phyloP scores from a whole-genome alignment of 2,888 invertebrate genomes.

The Loripinus fragilis region DNA sequence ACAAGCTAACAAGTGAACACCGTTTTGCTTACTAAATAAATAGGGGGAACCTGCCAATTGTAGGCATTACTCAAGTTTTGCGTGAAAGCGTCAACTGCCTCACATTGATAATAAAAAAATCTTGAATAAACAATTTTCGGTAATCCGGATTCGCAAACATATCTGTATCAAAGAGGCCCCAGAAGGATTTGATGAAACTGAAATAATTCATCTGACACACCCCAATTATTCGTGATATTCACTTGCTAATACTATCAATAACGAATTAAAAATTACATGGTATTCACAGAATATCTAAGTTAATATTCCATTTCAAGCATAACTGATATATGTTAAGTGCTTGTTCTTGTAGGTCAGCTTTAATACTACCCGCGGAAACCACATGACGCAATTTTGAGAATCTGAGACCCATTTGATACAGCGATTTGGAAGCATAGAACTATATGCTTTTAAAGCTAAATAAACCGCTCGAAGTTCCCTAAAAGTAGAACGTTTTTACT shows the following conservation, averaged over 20 bases:
- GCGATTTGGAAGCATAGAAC: neutral
- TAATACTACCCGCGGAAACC: slow-evolving; percentile 15
- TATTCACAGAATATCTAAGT: slow-evolving; percentile 32
- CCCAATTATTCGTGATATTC: slow-evolving; percentile 28
- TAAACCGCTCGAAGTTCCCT: slow-evolving; percentile 25
- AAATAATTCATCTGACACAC: slow-evolving; percentile 18
- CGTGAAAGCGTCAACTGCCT: no score
- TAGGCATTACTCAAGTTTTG: no score
- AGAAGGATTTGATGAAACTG: no score
- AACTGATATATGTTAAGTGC: slow-evolving; percentile 4
- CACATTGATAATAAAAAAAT: no score
- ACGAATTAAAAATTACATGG: slow-evolving; percentile 14
- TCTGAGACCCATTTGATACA: slow-evolving; percentile 11
- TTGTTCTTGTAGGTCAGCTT: slow-evolving; percentile 9
- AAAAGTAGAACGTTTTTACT: slow-evolving; percentile 27
- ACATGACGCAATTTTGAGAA: slow-evolving; percentile 22
- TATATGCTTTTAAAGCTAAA: slow-evolving; percentile 4
- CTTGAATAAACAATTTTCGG: neutral
- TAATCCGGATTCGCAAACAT: neutral
- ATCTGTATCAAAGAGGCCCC: neutral
- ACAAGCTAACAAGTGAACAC: no score
- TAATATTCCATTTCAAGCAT: slow-evolving; percentile 7
- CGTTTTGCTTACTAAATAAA: no score
- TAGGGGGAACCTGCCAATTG: no score
- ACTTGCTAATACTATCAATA: slow-evolving; percentile 29